Base-by-base conservation (phyloP, 2,888 invertebrate species). In the Sturmia bella region DNA sequence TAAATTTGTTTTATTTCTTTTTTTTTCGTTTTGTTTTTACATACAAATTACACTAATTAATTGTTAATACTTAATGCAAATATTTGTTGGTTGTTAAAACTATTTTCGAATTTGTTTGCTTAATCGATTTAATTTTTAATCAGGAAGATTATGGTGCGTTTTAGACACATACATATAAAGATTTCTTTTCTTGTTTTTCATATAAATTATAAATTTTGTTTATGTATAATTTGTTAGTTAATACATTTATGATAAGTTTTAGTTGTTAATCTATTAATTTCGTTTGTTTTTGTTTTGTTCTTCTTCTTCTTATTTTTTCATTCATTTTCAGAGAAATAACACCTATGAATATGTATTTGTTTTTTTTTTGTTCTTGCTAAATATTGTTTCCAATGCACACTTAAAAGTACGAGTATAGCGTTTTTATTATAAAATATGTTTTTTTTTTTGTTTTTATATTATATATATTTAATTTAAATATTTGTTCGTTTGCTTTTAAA, bases 1-100 rank as follows among this genome's bases (percentile, higher is more conserved):
- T 86, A 88, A 86, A 87, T 45, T 39, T 64, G 9, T 64, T 39
- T 64, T 21, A 32, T 78, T 41, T 37, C n/a, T 64, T 57, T 54
- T 37, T 61, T 82, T 61, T 45, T 39, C 52, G 37, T 72, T 70
- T 75, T 72, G n/a, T 54, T 86, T 86, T 88, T 88, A 88, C 89
- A 88, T 88, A 89, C 88, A 89, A 89, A 88, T 89, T 88, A 89
- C 87, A 86, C 88, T 89, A 89, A 86, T 86, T 87, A 83, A 85
- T 86, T 84, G 76, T 81, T 83, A 52, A 50, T 83, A 57, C 78
- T 80, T 85, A 75, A 78, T 78, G 61, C 72, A 69, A 66, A 81
- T 77, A 77, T 79, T 70, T 80, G 64, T 75, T 83, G 39, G 59
- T 43, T 73, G 52, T 78, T 68, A 76, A 76, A 76, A 24, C 75